Evolutionary conservation across 2,888 invertebrate species (phyloP), one percentile per base, ranked within the genome.

Genomic region (Fissipunctia ypsillon): DNA sequence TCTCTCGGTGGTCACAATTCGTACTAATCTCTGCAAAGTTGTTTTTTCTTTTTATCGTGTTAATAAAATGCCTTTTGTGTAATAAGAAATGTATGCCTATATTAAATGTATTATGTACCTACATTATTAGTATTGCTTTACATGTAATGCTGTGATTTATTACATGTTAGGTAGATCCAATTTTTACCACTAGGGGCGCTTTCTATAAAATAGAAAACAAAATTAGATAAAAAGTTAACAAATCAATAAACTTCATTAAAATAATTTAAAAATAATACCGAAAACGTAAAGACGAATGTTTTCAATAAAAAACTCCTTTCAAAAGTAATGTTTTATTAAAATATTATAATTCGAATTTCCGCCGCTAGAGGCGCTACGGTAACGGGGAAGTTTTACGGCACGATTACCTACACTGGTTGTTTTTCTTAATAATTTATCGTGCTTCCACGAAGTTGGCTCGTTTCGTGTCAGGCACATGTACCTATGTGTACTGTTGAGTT

Each of bases 301-400:
- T 70, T 67, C 28, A 73, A 68, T 71, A 59, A 73, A n/a, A 64
- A 83, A 68, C 73, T 73, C 65, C 45, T 64, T 68, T 38, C n/a
- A 45, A 59, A 73, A 68, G 48, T 60, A 48, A 76, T 71, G 68
- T 81, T 74, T 77, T 84, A 78, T 73, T 68, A 63, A 69, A 70
- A 75, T 75, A 72, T 63, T 78, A 22, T 81, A 68, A 59, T 66
- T 63, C 60, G 3, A 67, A 68, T 81, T 84, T 84, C 69, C 73
- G 59, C 87, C 88, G 78, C 78, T 73, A 87, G 89, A 70, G 90
- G 91, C 90, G 88, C 89, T 78, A 79, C 69, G 63, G 76, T 83
- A 65, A 70, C 78, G 72, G 76, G 41, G 72, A 85, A 87, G 35
- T 80, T 76, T 76, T 70, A 65, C 73, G 72, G 75, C 77, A 70